These are phyloP conservation scores for Eugnorisma glareosa DNA, from an alignment of 2,888 invertebrate species.

Conservation along the genomic window DNA sequence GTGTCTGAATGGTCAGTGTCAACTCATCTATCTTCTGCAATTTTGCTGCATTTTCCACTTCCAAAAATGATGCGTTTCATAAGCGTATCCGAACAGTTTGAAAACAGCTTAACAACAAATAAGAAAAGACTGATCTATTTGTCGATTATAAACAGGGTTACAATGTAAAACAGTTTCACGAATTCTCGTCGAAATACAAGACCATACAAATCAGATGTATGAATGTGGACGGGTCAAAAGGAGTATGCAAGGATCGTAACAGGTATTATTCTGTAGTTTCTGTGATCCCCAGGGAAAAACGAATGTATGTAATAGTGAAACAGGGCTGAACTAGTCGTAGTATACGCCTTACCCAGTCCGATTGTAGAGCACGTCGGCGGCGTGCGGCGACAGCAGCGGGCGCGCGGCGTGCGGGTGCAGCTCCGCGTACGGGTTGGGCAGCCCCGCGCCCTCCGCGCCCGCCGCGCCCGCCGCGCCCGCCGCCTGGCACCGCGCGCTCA, in stretches of 20 bases:
- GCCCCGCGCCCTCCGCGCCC: slow-evolving; percentile 88
- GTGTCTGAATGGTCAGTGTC: neutral
- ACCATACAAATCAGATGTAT: no score
- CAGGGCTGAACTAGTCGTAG: neutral
- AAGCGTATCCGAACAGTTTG: no score
- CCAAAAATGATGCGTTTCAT: no score
- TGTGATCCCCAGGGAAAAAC: neutral
- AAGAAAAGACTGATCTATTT: neutral
- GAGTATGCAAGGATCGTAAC: neutral
- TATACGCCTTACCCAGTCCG: slow-evolving; percentile 38
- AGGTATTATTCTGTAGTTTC: no score
- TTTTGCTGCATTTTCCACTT: no score
- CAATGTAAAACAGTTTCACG: neutral
- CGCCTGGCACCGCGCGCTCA: slow-evolving; percentile 92
- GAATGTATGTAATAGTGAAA: neutral
- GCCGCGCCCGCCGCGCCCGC: slow-evolving; percentile 89
- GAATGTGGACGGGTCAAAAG: neutral
- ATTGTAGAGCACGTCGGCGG: slow-evolving; percentile 95
- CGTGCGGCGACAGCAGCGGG: slow-evolving; percentile 89
- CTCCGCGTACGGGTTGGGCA: slow-evolving; percentile 93
- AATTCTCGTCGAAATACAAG: neutral
- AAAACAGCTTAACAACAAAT: neutral
- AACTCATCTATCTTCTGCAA: neutral
- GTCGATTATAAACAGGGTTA: neutral
- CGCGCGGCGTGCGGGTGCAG: slow-evolving; percentile 77